These are phyloP conservation scores for Drosophila malerkotliana DNA, from an alignment of 1,140 invertebrate species.

Conservation along the genomic window DNA sequence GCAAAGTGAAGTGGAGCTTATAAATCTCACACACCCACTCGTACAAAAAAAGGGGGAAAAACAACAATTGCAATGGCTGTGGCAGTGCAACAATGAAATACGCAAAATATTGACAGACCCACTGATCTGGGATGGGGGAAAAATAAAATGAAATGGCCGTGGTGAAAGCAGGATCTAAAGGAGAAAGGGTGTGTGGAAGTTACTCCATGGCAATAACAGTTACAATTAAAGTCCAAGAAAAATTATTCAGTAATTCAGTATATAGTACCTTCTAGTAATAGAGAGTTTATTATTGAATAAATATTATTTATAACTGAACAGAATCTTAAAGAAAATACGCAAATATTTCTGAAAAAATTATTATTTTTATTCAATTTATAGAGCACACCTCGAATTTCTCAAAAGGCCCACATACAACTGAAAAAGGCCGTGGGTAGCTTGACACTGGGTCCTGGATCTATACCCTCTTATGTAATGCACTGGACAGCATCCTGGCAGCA, in stretches of 20 bases:
- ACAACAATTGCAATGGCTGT: conserved; percentile 36
- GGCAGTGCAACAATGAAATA: conserved; percentile 73
- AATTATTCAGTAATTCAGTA: too few relatives aligned
- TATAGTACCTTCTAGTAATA: too few relatives aligned
- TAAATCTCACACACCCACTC: conserved; percentile 59
- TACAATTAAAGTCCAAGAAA: conserved; percentile 64
- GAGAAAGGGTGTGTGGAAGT: not conserved
- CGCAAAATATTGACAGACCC: conserved; percentile 77
- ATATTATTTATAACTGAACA: too few relatives aligned
- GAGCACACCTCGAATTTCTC: too few relatives aligned
- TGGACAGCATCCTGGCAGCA: conserved; percentile 57
- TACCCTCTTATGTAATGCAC: conserved; percentile 62
- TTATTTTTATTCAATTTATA: too few relatives aligned
- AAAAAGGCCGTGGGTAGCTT: not conserved
- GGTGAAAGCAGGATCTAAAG: not conserved
- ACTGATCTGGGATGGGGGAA: not conserved
- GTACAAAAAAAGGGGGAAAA: conserved; percentile 21
- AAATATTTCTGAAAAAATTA: too few relatives aligned
- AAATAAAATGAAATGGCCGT: not conserved
- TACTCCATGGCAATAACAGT: conserved; percentile 49
- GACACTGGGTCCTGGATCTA: not conserved
- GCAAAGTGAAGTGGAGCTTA: conserved; percentile 33
- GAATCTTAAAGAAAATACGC: too few relatives aligned
- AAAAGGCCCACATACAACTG: too few relatives aligned
- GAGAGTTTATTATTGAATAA: too few relatives aligned